Base-by-base conservation (phyloP, 2,888 invertebrate genomes). In the Trisateles emortualis region DNA sequence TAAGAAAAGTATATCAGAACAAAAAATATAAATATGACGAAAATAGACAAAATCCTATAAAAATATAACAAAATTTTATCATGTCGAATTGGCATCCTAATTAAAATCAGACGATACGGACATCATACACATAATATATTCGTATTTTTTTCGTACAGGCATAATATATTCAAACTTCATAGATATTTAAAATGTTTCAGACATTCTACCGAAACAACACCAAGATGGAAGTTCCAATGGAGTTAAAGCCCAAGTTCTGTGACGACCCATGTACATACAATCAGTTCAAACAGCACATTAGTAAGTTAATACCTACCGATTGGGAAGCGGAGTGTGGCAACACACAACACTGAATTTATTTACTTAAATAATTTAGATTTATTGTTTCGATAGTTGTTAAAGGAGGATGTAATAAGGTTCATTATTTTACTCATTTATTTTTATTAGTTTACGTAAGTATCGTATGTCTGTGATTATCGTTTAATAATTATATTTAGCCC, bases 251-350 rank as follows among this genome's bases (percentile, higher is more conserved):
- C 65, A 94, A 95, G 0, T 94, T 94, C 57, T 97, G 97, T 78
- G 89, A 88, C 42, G 86, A 93, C 19, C 94, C 95, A 0, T 97
- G 97, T 73, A 84, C 93, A 2, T 89, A 96, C 60, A 81, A 79
- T 0, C 83, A 92, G 52, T 95, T 97, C 69, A 81, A 82, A 6
- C 72, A 86, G 24, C 82, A 94, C 13, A 83, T 95, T 56, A 81
- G 90, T 44, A 89, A 94, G 40, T 81, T 96, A 9, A 86, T 96
- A 42, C 95, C 96, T 0, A 76, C 83, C 0, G 92, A 96, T 75
- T 96, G 96, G 94, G 95, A 95, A 52, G 84, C 91, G 8, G 96
- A 96, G 72, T 97, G 97, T 75, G 76, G 83, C 58, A 92, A 90
- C 59, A 72, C 53, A 30, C 56, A 46, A 10, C 45, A 40, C 33